Evolutionary conservation across 2,797 vertebrate genomes (phyloP).

Genomic region (Serranus cabrilla): DNA sequence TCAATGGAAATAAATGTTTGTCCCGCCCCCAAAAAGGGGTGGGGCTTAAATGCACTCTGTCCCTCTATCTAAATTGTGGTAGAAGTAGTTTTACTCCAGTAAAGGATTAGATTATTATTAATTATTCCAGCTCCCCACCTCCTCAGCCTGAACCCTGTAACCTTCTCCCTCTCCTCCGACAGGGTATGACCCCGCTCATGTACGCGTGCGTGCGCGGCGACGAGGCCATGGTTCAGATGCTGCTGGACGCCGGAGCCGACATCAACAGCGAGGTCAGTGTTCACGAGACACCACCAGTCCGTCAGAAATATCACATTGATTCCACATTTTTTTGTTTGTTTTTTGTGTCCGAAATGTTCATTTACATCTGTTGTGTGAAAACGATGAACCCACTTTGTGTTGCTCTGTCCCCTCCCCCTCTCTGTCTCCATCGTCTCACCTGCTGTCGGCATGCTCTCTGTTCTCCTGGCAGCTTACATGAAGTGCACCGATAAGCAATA

Average conservation of each 20-base stretch:
- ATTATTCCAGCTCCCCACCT: too few relatives aligned
- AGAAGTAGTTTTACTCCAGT: too few relatives aligned
- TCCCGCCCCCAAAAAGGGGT: too few relatives aligned
- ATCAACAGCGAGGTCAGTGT: slow-evolving; percentile 96
- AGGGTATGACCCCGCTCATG: slow-evolving; percentile 97
- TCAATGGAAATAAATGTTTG: too few relatives aligned
- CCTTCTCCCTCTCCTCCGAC: not conserved
- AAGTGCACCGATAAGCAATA: slow-evolving; percentile 63
- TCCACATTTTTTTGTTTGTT: slow-evolving; percentile 22
- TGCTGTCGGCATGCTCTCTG: slow-evolving; percentile 66
- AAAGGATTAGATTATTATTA: not conserved
- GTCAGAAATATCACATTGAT: not conserved
- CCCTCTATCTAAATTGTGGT: too few relatives aligned
- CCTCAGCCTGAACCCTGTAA: not conserved
- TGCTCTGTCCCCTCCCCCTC: slow-evolving; percentile 5
- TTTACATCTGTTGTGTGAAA: slow-evolving; percentile 61
- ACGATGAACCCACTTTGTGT: slow-evolving; percentile 48
- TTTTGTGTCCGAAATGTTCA: slow-evolving; percentile 37
- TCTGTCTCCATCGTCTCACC: slow-evolving; percentile 54
- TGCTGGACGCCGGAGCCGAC: slow-evolving; percentile 96
- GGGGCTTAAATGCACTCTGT: too few relatives aligned
- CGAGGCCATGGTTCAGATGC: slow-evolving; percentile 99
- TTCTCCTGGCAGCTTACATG: slow-evolving; percentile 62
- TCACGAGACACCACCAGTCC: not conserved
- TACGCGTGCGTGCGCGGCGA: slow-evolving; percentile 97